Base-by-base conservation (phyloP, 2,113 vertebrate species). In the Siphamia tubifer region DNA sequence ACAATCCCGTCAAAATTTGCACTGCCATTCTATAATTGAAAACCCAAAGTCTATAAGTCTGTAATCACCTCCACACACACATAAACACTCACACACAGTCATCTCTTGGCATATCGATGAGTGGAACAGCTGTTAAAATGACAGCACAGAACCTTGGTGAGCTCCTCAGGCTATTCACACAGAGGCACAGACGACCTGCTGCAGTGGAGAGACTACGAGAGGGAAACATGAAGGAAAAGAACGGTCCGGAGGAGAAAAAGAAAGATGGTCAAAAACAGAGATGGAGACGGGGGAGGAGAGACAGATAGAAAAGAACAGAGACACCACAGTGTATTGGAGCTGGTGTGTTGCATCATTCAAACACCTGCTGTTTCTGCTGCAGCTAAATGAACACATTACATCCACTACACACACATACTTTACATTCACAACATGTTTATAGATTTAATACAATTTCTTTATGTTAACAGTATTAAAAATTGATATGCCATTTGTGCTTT, bases 301-400 rank as follows among this genome's bases (percentile, higher is more conserved):
- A 52, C 52, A 51, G 70, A 45, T 21, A 20, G n/a, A 56, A 71
- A 73, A 57, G 51, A 60, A 58, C 23, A 38, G 51, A 67, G 68
- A 69, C 24, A 13, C 48, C 20, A 6, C 6, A 0, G 24, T 30
- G 54, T 54, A 64, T 78, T n/a, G 19, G 73, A 60, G 79, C 45
- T 4, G 45, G 16, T 9, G 53, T 39, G 48, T 53, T 63, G 77
- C 77, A 70, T 81, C 82, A 73, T 52, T 69, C 45, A 56, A 64
- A 55, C 68, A 77, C 74, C 74, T 74, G 71, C 71, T 74, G 71
- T 49, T 81, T 38, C 61, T 70, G 64, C 76, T 65, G 70, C 81
- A 54, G 68, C 56, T 69, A 72, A 75, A 72, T 75, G 66, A 77
- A 77, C 73, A 70, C 53, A 49, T 69, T 71, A 72, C 40, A 65